Evolutionary conservation across 1,140 invertebrate genomes (phyloP).

Genomic region (Dysdera silvatica): DNA sequence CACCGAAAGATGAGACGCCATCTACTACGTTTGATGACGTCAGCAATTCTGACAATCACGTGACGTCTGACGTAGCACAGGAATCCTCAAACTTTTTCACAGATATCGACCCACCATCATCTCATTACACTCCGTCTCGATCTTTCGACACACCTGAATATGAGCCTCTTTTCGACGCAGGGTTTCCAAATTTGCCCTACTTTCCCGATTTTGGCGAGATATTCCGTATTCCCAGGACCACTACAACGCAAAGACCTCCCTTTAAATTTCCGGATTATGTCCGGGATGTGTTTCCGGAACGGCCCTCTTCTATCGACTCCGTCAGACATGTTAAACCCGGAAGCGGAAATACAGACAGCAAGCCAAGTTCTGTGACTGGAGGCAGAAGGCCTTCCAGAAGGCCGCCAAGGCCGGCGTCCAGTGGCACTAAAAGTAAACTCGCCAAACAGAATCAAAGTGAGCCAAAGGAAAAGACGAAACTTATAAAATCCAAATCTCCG

Average conservation of each 20-base stretch:
- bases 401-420: conserved; percentile 15
- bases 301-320: neutral
- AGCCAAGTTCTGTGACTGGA: neutral
- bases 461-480: conserved; percentile 1
- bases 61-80: too few species aligned
- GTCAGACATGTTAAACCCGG: neutral
- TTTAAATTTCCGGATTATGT: conserved; percentile 18
- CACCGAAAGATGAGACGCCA: too few species aligned
- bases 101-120: too few species aligned
- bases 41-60: too few species aligned
- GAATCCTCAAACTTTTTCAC: too few species aligned
- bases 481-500: neutral
- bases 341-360: neutral
- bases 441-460: conserved; percentile 9
- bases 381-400: neutral
- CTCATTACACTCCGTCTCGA: too few species aligned
- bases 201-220: conserved; percentile 26
- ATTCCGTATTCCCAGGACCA: conserved; percentile 20
- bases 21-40: too few species aligned
- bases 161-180: conserved; percentile 7
- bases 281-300: conserved; percentile 10
- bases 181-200: conserved; percentile 9
- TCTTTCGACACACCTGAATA: too few species aligned
- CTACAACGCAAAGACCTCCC: conserved; percentile 14
- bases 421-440: conserved; percentile 17